Evolutionary conservation across 1,140 invertebrate genomes (phyloP).

Genomic region (Brachionus angularis): DNA sequence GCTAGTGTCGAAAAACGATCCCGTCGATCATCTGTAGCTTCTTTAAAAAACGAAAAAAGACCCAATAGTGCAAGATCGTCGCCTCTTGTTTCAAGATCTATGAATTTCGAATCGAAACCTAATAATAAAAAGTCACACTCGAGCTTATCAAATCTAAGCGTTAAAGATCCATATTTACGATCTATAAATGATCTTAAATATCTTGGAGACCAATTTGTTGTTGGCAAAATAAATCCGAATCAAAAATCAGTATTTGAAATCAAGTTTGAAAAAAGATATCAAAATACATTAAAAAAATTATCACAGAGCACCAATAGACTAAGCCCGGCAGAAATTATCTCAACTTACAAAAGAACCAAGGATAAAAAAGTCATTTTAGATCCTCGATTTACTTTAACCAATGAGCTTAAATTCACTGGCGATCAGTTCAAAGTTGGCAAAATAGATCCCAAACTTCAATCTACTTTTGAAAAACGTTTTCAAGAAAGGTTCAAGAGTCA

Average conservation of each 20-base stretch:
- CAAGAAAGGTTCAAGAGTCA: conserved; percentile 27
- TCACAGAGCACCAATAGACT: background rate
- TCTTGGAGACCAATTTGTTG: conserved; percentile 25
- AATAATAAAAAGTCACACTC: background rate
- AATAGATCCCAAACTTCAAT: background rate
- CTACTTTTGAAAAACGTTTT: conserved; percentile 40
- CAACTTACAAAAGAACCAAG: background rate
- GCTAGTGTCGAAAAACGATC: background rate
- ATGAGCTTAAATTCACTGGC: conserved; percentile 31
- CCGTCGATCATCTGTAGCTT: background rate
- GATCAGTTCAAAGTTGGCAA: conserved; percentile 11
- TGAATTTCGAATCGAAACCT: background rate
- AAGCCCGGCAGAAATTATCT: background rate
- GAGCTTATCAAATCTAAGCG: background rate
- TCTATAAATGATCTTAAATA: conserved; percentile 36
- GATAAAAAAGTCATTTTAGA: background rate
- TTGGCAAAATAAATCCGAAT: background rate
- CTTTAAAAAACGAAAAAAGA: background rate
- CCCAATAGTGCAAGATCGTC: background rate
- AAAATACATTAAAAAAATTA: conserved; percentile 15
- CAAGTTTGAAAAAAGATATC: conserved; percentile 14
- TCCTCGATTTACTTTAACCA: conserved; percentile 2
- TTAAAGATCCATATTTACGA: conserved; percentile 11
- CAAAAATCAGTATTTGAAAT: conserved; percentile 4
- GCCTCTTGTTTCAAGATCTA: background rate